Percentiles rank a stretch among this genome's conserved stretches.
These are phyloP conservation scores for Halictus ligatus DNA, from an alignment of 2,888 invertebrate species.

Conservation along the genomic window DNA sequence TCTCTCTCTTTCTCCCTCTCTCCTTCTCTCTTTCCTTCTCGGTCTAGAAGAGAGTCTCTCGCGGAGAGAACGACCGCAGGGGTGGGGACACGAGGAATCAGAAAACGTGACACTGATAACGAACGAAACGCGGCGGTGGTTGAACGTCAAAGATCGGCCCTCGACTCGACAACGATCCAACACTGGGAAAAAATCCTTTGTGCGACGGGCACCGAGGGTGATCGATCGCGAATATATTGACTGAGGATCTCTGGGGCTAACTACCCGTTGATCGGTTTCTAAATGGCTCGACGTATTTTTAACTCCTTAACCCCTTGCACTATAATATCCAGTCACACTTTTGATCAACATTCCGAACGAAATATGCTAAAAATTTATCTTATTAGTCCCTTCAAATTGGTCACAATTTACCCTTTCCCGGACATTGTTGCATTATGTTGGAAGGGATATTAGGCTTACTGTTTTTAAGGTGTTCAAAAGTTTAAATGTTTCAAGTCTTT, in stretches of 20 bases:
- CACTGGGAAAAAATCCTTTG: neutral
- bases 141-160: constrained; percentile 23
- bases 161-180: neutral
- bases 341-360: neutral
- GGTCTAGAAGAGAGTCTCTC: constrained; percentile 34
- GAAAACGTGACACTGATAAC: constrained; percentile 69
- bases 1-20: neutral
- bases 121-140: constrained; percentile 45
- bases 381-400: neutral
- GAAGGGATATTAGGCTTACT: too few species aligned
- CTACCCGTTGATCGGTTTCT: neutral
- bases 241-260: neutral
- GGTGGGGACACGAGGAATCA: constrained; percentile 38
- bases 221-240: neutral
- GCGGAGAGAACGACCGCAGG: constrained; percentile 29
- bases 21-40: constrained; percentile 18
- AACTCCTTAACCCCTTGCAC: neutral
- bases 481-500: too few species aligned
- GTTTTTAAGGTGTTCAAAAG: too few species aligned
- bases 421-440: too few species aligned
- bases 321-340: neutral
- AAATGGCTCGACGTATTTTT: neutral
- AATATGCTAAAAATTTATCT: neutral
- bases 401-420: too few species aligned
- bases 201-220: neutral